A percentile compares a stretch with the other conserved stretches of the same genome.
Evolutionary conservation across 2,888 invertebrate species (phyloP).

Genomic region (Patella ulyssiponensis): DNA sequence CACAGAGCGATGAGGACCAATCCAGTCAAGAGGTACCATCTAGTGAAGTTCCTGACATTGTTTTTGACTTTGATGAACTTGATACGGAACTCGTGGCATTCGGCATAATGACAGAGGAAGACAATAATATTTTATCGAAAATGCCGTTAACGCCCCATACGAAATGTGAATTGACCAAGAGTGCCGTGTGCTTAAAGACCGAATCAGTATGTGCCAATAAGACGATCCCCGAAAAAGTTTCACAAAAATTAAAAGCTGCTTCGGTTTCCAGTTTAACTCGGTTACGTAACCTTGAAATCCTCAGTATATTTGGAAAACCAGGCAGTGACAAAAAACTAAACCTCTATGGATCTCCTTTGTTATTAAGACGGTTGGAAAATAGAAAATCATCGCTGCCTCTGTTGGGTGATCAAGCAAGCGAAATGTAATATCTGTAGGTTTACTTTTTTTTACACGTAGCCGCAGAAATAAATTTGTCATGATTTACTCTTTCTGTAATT

Average conservation of each 20-base stretch:
- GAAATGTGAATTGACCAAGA: constrained; percentile 36
- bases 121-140: constrained; percentile 29
- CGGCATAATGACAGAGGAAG: constrained; percentile 27
- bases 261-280: too few species aligned
- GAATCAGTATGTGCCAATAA: not conserved
- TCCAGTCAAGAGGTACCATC: not conserved
- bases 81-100: constrained; percentile 4
- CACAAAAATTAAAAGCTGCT: too few species aligned
- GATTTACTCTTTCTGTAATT: too few species aligned
- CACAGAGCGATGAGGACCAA: constrained; percentile 4
- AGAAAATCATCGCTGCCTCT: not conserved
- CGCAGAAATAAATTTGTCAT: too few species aligned
- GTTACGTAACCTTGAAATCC: too few species aligned
- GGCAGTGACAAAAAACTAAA: constrained; percentile 38
- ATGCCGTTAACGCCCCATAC: constrained; percentile 33
- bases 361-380: not conserved
- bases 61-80: not conserved
- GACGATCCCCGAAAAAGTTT: not conserved
- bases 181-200: constrained; percentile 38
- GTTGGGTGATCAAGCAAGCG: not conserved
- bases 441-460: too few species aligned
- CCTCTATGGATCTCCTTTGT: not conserved
- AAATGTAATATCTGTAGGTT: too few species aligned
- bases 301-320: constrained; percentile 30
- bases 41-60: not conserved